A percentile compares a stretch with the other conserved stretches of the same genome.
Conservation (phyloP, 2,888 invertebrate genomes). For the Oeneis ivallda region DNA sequence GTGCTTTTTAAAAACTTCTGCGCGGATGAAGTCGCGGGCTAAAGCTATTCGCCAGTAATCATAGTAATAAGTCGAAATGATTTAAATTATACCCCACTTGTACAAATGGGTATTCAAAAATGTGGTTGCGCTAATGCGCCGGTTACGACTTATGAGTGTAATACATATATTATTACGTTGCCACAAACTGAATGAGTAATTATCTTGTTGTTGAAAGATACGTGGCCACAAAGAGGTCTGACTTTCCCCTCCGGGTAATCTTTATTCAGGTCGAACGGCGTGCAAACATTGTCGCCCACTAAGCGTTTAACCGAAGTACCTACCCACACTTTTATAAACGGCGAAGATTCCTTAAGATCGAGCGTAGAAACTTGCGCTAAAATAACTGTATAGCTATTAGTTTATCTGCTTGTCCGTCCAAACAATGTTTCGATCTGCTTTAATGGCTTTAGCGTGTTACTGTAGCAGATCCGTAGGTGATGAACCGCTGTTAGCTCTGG, state of each 20-base stretch:
- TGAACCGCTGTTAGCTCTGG: too few species aligned
- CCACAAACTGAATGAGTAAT: slow-evolving; percentile 45
- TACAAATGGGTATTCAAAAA: slow-evolving; percentile 1
- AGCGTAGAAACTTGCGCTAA: neutral
- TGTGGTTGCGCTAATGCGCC: slow-evolving; percentile 5
- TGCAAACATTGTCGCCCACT: slow-evolving; percentile 41
- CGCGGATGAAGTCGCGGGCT: too few species aligned
- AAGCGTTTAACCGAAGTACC: slow-evolving; percentile 15
- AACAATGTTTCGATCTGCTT: neutral
- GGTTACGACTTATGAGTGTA: slow-evolving; percentile 18
- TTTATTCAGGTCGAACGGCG: slow-evolving; percentile 54
- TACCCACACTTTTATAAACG: slow-evolving; percentile 2
- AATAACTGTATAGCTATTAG: neutral
- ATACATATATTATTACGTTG: slow-evolving; percentile 30
- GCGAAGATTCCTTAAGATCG: neutral
- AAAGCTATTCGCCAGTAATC: neutral
- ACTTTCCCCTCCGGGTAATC: slow-evolving; percentile 50
- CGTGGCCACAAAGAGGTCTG: slow-evolving; percentile 57
- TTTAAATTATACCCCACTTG: slow-evolving; percentile 8
- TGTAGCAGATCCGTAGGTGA: too few species aligned
- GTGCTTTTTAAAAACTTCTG: too few species aligned
- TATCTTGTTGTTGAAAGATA: slow-evolving; percentile 58
- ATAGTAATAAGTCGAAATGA: neutral
- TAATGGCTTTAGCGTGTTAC: neutral
- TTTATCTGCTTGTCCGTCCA: neutral